These are phyloP conservation scores for Nymphalis polychloros DNA, from an alignment of 2,888 invertebrate genomes.

Conservation along the genomic window DNA sequence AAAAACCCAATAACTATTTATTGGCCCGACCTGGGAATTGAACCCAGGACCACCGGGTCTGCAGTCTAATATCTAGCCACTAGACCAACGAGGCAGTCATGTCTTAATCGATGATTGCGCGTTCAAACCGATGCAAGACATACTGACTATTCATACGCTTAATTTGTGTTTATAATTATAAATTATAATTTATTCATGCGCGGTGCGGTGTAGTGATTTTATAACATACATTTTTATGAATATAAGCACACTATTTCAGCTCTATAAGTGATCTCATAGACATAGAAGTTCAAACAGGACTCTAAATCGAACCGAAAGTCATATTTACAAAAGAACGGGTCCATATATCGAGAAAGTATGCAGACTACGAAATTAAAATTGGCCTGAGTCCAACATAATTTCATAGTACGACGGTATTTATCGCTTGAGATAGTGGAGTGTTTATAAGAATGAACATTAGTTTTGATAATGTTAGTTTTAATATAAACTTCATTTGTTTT, in stretches of 20 bases:
- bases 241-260: background rate
- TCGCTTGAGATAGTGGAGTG: constrained; percentile 43
- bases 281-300: background rate
- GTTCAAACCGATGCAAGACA: no score
- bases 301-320: constrained; percentile 9
- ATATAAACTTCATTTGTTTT: background rate
- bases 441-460: constrained; percentile 7
- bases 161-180: no score
- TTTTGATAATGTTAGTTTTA: background rate
- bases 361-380: constrained; percentile 71
- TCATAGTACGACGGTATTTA: constrained; percentile 60
- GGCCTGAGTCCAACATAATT: constrained; percentile 72
- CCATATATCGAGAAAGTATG: constrained; percentile 49
- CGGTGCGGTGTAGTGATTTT: no score
- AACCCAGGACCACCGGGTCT: no score
- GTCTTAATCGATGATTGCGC: background rate
- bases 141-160: no score
- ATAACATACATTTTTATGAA: no score
- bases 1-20: no score
- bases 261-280: background rate
- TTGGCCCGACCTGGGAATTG: no score
- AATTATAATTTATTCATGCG: no score
- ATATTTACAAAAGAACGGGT: constrained; percentile 14
- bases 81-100: no score
- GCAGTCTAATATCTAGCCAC: no score